Evolutionary conservation across 2,888 invertebrate species (phyloP), one percentile per base, ranked within the genome.

Genomic region (Chloroclystis v-ata): DNA sequence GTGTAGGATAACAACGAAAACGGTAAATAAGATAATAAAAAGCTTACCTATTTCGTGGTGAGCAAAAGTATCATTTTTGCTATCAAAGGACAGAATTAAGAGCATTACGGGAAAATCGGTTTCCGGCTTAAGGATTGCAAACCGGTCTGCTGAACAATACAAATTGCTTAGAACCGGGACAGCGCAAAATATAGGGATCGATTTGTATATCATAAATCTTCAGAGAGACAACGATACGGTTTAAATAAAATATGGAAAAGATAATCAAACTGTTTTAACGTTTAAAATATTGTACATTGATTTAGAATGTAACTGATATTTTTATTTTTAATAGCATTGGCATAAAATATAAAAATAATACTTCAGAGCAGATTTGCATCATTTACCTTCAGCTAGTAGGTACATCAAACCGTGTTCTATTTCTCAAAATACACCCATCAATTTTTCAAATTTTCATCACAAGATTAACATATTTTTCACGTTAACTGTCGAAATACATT

Each of bases 401-500:
- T 28, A 28, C 9, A 12, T 42, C 37, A 47, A 28, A 26, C 32
- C 14, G 14, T 45, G 42, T 42, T 47, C 50, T 49, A 57, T 39
- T 47, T 55, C 45, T 39, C 37, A 51, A 54, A 43, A 44, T 38
- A 46, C 45, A 37, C 41, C 52, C 47, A 50, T 52, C 47, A 47
- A 47, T 58, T 53, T 51, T 54, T 56, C 49, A 55, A 40, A 37
- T 51, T 70, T 70, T 75, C 69, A 63, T 61, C 70, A 53, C 54
- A 50, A 61, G 64, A 70, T 75, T 67, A 75, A 65, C 52, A 58
- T 63, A 63, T 66, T 69, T 72, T 70, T 65, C 59, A 60, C 38
- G 69, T 54, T 58, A 64, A 63, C 70, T 76, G 82, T 79, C 81
- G 80, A 82, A 82, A 82, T 67, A 69, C 63, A 71, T 78, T 82